Base-by-base conservation (phyloP, 2,113 vertebrate species). In the Clinocottus analis region DNA sequence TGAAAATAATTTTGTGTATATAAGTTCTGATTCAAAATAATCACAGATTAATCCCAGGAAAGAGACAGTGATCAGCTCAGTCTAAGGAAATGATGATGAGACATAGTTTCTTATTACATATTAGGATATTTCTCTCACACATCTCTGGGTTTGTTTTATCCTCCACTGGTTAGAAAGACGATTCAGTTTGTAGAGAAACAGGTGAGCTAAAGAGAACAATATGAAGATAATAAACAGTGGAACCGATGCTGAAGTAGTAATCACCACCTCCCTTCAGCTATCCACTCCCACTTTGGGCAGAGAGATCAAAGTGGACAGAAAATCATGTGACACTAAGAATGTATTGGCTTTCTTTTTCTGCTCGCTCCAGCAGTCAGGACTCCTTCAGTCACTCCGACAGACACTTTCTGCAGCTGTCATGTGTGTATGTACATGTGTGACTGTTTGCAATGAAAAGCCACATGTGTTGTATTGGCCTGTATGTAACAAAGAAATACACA, bases 171-270 rank as follows among this genome's bases (percentile, higher is more conserved):
- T 66, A 31, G n/a, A n/a, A 66, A 21, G 27, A 31, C 19, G 14
- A 29, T 17, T 6, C 12, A 16, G 29, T 35, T 13, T 53, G 65
- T 29, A 19, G 16, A 73, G 31, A 23, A 43, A 11, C 19, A 67
- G 14, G 6, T 10, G 21, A 59, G 53, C 35, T 37, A 13, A 47
- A 39, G 51, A 59, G 39, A 64, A 35, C 39, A 69, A 23, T 37
- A 61, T 25, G 10, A 3, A 33, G 27, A 25, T n/a, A 55, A 33
- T 31, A 13, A 62, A 73, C 35, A n/a, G 37, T 64, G 1, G 9
- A 56, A 69, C 80, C 81, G 84, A 82, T 86, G 75, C 41, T 41
- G 41, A 29, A 81, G 79, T 56, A 72, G 4, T 3, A 35, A 4
- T 69, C 69, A 68, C 66, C 41, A 33, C 77, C 88, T 39, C 49